These are phyloP conservation scores for Suricata suricatta DNA, from an alignment of 2,113 vertebrate genomes.

Conservation along the genomic window DNA sequence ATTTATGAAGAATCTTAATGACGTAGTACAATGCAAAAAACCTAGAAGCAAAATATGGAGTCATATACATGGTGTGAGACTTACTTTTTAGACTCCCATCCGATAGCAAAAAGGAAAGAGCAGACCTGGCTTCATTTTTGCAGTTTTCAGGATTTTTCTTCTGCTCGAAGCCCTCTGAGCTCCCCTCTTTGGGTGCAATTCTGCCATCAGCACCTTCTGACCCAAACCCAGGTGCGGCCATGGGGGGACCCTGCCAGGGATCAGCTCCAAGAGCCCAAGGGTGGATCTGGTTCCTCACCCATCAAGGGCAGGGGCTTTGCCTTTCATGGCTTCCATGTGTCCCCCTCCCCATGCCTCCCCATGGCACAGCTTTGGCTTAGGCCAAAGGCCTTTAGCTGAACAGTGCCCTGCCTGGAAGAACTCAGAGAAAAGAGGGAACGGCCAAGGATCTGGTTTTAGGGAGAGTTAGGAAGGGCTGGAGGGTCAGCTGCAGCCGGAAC, in stretches of 20 bases:
- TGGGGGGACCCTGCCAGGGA: fast-evolving
- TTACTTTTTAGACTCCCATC: conserved; percentile 19
- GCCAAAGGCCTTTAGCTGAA: neutral
- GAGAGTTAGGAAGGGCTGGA: neutral
- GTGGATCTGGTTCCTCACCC: neutral
- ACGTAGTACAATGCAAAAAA: neutral
- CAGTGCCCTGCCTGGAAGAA: neutral
- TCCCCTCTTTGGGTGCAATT: neutral
- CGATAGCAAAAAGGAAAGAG: neutral
- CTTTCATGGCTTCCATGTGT: neutral
- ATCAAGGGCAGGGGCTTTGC: neutral
- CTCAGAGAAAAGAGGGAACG: neutral
- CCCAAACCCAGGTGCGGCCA: neutral
- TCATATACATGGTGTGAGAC: neutral
- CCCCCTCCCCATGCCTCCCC: neutral
- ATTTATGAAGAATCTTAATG: neutral
- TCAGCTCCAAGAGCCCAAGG: too few relatives aligned
- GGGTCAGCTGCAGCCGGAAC: fast-evolving
- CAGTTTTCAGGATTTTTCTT: neutral
- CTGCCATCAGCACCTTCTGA: neutral
- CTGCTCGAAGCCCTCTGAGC: neutral
- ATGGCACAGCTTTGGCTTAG: neutral
- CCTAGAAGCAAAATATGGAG: neutral
- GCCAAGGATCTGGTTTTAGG: neutral
- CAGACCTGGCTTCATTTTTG: neutral